Evolutionary conservation across 2,797 vertebrate genomes (phyloP), one percentile per base, ranked within the genome.

Genomic region (Sitta carolinensis): DNA sequence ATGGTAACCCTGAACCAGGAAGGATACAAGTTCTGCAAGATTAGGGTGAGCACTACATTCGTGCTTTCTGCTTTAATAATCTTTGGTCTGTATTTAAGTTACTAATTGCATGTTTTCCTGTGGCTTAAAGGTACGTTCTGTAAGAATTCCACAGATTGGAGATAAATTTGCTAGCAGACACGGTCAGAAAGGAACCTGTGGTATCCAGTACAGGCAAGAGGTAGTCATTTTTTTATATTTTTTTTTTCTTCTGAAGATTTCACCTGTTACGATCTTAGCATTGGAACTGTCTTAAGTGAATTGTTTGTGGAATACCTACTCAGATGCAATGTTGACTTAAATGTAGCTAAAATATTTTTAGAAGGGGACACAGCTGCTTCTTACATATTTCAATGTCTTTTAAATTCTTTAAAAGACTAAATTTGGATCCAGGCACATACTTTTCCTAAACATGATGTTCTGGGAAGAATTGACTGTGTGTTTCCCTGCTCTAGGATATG

Each of bases 1-100:
- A 99, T 99, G 99, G 99, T 99, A 38, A 99, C 99, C 1, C 98
- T 99, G 48, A 99, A 99, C 97, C 99, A 99, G 97, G 99, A 99
- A 97, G 99, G 99, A 22, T 99, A 99, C 97, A 99, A 99, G 94
- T 99, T 99, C 98, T 99, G 99, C 98, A 99, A 99, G 97, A 99
- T 99, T 88, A 98, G 99, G 97, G 99, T 99, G 93, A 98, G 98
- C 79, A 18, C 10, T 36, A 22, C 2, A 0, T 43, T 6, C 8
- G 2, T n/a, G 43, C 55, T 42, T 66, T 47, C 54, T 26, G 36
- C 51, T 61, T 11, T 43, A 25, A 10, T 51, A 0, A 7, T 10
- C 84, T 76, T 70, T 79, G 22, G 30, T 72, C 58, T 77, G 16
- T 42, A 6, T 66, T 47, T 47, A 17, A 63, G 21, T 91, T 81